Percentiles rank a stretch among this genome's conserved stretches.
Evolutionary conservation across 2,797 vertebrate species (phyloP).

Genomic region (Cuniculus paca): DNA sequence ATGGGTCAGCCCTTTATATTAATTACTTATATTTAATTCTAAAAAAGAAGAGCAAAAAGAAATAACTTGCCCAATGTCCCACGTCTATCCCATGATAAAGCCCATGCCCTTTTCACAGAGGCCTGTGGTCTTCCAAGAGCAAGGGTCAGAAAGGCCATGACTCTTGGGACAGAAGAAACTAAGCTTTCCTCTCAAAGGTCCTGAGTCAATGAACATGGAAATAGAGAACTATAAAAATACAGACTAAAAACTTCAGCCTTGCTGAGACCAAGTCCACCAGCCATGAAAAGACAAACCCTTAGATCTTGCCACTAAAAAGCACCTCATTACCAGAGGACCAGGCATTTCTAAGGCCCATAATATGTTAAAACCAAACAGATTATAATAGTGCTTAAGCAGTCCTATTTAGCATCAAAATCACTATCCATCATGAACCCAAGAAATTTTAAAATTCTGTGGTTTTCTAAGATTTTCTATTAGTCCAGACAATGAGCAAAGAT

Average conservation of each 20-base stretch:
- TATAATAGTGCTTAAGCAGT: not conserved
- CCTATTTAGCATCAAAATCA: not conserved
- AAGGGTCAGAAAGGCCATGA: not conserved
- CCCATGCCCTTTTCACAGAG: not conserved
- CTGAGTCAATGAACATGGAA: not conserved
- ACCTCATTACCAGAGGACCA: not conserved
- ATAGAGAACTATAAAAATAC: conserved; percentile 47
- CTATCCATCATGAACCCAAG: not conserved
- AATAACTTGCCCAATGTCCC: not conserved
- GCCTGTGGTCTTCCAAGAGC: not conserved
- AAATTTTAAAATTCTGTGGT: not conserved
- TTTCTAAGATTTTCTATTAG: not conserved
- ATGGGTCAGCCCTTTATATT: conserved; percentile 45
- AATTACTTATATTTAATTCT: conserved; percentile 36
- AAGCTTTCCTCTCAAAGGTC: not conserved
- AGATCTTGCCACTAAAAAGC: not conserved
- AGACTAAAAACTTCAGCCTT: not conserved
- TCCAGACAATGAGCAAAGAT: not conserved
- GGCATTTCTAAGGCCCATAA: not conserved
- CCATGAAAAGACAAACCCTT: not conserved
- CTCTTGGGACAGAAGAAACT: not conserved
- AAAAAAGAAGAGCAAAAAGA: not conserved
- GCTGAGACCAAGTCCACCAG: not conserved
- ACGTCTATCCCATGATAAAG: not conserved
- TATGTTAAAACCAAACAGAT: not conserved